A percentile compares a stretch with the other conserved stretches of the same genome.
Conservation (phyloP, 1,140 invertebrate genomes). For the Bradysia coprophila region DNA sequence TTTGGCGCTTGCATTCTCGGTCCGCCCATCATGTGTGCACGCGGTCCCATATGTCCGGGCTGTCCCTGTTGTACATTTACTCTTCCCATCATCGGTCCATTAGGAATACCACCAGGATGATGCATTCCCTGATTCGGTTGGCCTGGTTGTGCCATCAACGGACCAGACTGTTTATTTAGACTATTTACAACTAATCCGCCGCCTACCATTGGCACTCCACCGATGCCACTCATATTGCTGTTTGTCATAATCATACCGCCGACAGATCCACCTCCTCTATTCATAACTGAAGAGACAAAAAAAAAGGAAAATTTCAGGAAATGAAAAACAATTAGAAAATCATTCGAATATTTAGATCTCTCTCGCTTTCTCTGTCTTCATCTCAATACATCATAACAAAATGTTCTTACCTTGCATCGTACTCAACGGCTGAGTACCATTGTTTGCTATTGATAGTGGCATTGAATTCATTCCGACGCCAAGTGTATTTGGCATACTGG, state of each 20-base stretch:
- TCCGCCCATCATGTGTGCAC: constrained; percentile 11
- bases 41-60: constrained; percentile 8
- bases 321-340: background rate
- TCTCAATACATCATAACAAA: background rate
- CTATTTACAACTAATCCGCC: constrained; percentile 43
- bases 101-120: constrained; percentile 31
- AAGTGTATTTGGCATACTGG: constrained; percentile 36
- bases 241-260: constrained; percentile 51
- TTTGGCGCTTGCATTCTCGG: background rate
- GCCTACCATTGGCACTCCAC: constrained; percentile 34
- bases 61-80: constrained; percentile 32
- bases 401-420: constrained; percentile 39
- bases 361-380: too few relatives aligned
- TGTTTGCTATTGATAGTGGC: constrained; percentile 38
- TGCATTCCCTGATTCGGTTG: constrained; percentile 24
- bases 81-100: constrained; percentile 45
- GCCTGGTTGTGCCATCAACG: constrained; percentile 14
- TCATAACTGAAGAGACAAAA: constrained; percentile 25
- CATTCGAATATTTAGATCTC: too few relatives aligned
- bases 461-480: constrained; percentile 33
- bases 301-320: background rate
- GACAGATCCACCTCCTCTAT: constrained; percentile 34
- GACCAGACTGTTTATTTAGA: constrained; percentile 38
- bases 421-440: constrained; percentile 39
- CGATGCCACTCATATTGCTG: constrained; percentile 39